Conservation (phyloP, 2,797 vertebrate species). For the Amazona finschi region DNA sequence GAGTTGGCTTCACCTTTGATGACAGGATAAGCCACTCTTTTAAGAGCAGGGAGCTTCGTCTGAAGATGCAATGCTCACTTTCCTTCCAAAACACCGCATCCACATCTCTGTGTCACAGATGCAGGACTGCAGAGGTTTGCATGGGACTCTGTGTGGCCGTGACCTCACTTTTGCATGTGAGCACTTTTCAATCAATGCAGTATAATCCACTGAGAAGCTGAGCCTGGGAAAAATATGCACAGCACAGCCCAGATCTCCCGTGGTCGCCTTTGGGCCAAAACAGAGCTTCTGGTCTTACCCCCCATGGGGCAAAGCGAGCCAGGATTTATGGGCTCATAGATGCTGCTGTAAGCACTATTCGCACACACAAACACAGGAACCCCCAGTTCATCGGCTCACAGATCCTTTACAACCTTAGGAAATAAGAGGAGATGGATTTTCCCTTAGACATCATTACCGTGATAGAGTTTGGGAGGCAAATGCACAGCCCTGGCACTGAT, state of each 20-base stretch:
- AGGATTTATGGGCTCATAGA: neutral
- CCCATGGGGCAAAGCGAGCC: neutral
- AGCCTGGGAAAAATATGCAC: neutral
- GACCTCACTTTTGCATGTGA: neutral
- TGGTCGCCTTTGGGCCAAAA: neutral
- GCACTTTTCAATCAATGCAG: neutral
- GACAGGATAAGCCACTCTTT: accelerated
- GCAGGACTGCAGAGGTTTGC: neutral
- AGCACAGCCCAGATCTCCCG: neutral
- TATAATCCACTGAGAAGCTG: neutral
- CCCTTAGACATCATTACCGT: neutral
- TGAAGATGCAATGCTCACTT: accelerated
- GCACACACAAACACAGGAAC: neutral
- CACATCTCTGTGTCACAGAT: neutral
- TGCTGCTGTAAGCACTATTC: neutral
- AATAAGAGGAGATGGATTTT: conserved; percentile 47
- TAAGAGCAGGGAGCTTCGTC: neutral
- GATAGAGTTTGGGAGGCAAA: neutral
- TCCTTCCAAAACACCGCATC: accelerated
- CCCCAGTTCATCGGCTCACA: neutral
- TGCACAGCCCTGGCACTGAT: neutral
- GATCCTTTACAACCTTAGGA: conserved; percentile 18
- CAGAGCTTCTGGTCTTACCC: neutral
- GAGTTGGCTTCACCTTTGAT: neutral
- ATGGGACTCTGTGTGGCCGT: accelerated